Conservation (phyloP, 1,140 invertebrate species). For the Bombyx mandarina region DNA sequence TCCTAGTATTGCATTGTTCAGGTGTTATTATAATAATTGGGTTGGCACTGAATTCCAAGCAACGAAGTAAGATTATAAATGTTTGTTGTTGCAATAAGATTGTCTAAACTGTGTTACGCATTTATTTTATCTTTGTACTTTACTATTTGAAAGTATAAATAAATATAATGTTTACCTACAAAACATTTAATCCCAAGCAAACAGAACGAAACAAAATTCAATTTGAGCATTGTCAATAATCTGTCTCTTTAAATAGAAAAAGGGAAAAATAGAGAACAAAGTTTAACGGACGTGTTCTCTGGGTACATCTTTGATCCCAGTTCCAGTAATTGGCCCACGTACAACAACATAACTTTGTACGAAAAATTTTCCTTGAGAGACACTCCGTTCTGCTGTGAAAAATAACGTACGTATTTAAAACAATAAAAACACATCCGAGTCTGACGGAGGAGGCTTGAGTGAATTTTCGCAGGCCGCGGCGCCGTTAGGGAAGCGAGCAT, state of each 20-base stretch:
- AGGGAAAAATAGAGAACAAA: conserved; percentile 6
- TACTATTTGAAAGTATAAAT: too few relatives aligned
- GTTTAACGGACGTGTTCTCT: conserved; percentile 7
- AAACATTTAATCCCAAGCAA: too few relatives aligned
- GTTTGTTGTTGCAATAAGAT: too few relatives aligned
- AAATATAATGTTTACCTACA: too few relatives aligned
- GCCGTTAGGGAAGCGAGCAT: conserved; percentile 21
- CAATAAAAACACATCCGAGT: conserved; percentile 45
- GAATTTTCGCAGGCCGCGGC: conserved; percentile 34
- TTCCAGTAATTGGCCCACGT: conserved; percentile 29
- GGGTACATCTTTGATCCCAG: conserved; percentile 10
- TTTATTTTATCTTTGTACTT: too few relatives aligned
- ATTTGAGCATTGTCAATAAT: conserved; percentile 4
- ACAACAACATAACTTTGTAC: conserved; percentile 28
- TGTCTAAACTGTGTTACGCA: too few relatives aligned
- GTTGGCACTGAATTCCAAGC: too few relatives aligned
- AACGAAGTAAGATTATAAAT: too few relatives aligned
- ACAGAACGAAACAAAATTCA: background rate
- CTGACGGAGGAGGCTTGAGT: conserved; percentile 36
- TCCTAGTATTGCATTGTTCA: too few relatives aligned
- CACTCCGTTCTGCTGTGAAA: conserved; percentile 28
- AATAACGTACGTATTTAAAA: conserved; percentile 47
- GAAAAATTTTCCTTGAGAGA: conserved; percentile 24
- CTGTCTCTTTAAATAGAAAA: conserved; percentile 6
- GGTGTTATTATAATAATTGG: too few relatives aligned